A percentile compares a stretch with the other conserved stretches of the same genome.
phyloP scores from a whole-genome alignment of 2,113 vertebrate species.

The Taurulus bubalis region DNA sequence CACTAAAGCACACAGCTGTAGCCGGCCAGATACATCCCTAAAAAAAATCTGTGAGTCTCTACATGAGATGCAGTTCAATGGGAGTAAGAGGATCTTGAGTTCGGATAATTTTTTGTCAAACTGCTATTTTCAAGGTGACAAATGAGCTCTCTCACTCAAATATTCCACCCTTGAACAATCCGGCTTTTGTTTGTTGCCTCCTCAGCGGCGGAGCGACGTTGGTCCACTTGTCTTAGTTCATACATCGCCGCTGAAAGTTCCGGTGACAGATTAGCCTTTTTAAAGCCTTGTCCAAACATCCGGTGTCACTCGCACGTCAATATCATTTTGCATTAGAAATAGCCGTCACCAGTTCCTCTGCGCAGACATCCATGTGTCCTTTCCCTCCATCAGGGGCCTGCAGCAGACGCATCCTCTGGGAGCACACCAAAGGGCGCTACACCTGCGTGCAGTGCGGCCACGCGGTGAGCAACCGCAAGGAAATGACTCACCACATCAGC shows the following conservation, averaged over 20 bases:
- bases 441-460: constrained; percentile 91
- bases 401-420: constrained; percentile 92
- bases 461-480: constrained; percentile 84
- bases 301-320: not conserved
- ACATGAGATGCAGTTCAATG: too few species aligned
- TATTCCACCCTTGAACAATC: too few species aligned
- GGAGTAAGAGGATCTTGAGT: too few species aligned
- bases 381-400: constrained; percentile 79
- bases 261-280: not conserved
- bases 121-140: not conserved
- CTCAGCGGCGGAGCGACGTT: too few species aligned
- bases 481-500: constrained; percentile 91
- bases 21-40: not conserved
- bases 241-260: not conserved
- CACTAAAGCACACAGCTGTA: not conserved
- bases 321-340: not conserved
- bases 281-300: too few species aligned
- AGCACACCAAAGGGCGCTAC: constrained; percentile 93
- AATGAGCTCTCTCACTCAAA: too few species aligned
- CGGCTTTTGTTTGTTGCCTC: too few species aligned
- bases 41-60: too few species aligned
- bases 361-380: not conserved
- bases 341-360: not conserved
- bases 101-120: not conserved
- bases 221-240: not conserved